These are phyloP conservation scores for Nothura maculosa DNA, from an alignment of 2,797 vertebrate genomes.

Conservation along the genomic window DNA sequence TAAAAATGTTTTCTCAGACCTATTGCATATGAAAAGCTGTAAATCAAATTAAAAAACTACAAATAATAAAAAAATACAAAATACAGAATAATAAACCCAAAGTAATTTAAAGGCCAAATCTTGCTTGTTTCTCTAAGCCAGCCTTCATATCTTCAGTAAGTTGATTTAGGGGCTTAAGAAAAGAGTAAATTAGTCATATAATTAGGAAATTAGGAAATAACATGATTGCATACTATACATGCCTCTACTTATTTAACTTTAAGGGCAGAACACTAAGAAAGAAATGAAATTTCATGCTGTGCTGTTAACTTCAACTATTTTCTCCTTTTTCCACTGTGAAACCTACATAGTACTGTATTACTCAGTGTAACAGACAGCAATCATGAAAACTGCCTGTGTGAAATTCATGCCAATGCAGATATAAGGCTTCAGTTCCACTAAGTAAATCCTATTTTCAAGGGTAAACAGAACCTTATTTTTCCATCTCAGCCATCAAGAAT, in stretches of 20 bases:
- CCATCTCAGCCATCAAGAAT: background rate
- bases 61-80: background rate
- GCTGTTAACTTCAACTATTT: background rate
- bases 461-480: background rate
- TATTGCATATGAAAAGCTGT: background rate
- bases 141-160: background rate
- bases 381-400: background rate
- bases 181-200: background rate
- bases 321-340: background rate
- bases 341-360: background rate
- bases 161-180: background rate
- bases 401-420: background rate
- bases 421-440: background rate
- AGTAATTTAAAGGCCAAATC: background rate
- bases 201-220: too few species aligned
- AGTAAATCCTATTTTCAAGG: background rate
- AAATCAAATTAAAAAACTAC: background rate
- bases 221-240: background rate
- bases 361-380: background rate
- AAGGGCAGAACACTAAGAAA: background rate
- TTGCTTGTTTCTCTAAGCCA: background rate
- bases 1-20: background rate
- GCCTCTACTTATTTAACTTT: background rate
- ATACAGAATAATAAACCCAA: background rate
- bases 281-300: background rate